Evolutionary conservation across 2,797 vertebrate genomes (phyloP), one percentile per base, ranked within the genome.

Genomic region (Lophius americanus): DNA sequence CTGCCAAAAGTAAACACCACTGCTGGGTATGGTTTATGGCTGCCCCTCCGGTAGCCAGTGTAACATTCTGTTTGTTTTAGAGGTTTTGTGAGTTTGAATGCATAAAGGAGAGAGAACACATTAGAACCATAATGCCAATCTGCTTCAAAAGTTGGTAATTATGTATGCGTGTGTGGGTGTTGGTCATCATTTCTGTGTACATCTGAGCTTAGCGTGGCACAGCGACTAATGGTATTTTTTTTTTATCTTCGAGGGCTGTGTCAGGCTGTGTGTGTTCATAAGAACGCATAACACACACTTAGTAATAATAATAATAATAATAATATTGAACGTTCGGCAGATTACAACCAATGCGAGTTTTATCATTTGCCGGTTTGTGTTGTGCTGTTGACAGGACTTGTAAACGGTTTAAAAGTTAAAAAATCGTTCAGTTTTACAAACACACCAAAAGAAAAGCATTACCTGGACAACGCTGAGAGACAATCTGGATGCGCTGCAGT

Each of bases 91-190:
- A 3, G 14, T 58, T 23, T 51, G 33, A 41, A 44, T 44, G 35
- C 51, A 38, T 37, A 37, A 37, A 52, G 13, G 51, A 11, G 35
- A 5, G 51, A 8, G 52, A 46, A 5, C 23, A 23, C 69, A 68
- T 82, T 76, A 73, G 65, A 54, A 51, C 41, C 47, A 38, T 58
- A 53, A 64, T 44, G 37, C 33, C 76, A 77, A 86, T 84, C 84
- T 86, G 83, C 75, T 77, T 68, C 36, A 51, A 54, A 66, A 58
- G 43, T 77, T 79, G 69, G 12, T 69, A 64, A 58, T 64, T 46
- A 60, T 42, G 52, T 5, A 60, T 42, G 52, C 4, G 7, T 49
- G n/a, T 12, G 9, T 3, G 10, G 23, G 35, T 58, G 51, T 55
- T 51, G 50, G 70, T 51, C 49, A 9, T 67, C 38, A 64, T 71